phyloP scores from a whole-genome alignment of 2,113 vertebrate species.

The Chaetops frenatus region DNA sequence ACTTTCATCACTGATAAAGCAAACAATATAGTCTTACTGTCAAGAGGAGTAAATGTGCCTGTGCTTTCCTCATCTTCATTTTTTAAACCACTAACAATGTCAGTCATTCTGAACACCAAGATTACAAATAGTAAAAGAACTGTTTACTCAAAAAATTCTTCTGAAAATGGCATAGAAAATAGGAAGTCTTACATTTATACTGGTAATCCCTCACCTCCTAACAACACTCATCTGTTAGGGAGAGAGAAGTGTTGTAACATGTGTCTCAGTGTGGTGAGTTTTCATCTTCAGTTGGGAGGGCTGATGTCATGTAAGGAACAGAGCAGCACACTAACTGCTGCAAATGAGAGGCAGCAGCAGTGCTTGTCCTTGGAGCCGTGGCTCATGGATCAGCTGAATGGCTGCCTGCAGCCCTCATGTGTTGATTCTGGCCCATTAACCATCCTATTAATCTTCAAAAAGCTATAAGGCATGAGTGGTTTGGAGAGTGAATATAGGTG shows the following conservation, averaged over 20 bases:
- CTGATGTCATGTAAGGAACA: slow-evolving; percentile 29
- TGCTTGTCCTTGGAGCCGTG: slow-evolving; percentile 1
- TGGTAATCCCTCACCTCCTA: slow-evolving; percentile 17
- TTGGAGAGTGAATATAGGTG: background rate
- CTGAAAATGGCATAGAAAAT: background rate
- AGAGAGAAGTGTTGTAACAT: slow-evolving; percentile 29
- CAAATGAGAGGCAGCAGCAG: slow-evolving; percentile 19
- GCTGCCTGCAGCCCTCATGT: slow-evolving; percentile 4
- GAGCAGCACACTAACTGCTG: background rate
- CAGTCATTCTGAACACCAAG: background rate
- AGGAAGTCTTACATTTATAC: slow-evolving; percentile 25
- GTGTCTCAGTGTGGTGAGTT: slow-evolving; percentile 27
- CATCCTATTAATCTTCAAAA: slow-evolving; percentile 47
- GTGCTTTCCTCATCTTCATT: background rate
- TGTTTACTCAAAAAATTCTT: slow-evolving; percentile 11
- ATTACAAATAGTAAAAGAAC: background rate
- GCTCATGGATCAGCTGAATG: background rate
- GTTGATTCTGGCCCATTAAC: slow-evolving; percentile 52
- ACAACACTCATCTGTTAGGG: slow-evolving; percentile 12
- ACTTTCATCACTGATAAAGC: slow-evolving; percentile 20
- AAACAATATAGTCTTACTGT: background rate
- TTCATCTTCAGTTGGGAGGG: slow-evolving; percentile 32
- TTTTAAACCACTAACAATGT: background rate
- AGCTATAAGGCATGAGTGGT: background rate
- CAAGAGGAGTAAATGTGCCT: background rate